Conservation (phyloP, 2,888 invertebrate genomes). For the Drosophila nigricruria region DNA sequence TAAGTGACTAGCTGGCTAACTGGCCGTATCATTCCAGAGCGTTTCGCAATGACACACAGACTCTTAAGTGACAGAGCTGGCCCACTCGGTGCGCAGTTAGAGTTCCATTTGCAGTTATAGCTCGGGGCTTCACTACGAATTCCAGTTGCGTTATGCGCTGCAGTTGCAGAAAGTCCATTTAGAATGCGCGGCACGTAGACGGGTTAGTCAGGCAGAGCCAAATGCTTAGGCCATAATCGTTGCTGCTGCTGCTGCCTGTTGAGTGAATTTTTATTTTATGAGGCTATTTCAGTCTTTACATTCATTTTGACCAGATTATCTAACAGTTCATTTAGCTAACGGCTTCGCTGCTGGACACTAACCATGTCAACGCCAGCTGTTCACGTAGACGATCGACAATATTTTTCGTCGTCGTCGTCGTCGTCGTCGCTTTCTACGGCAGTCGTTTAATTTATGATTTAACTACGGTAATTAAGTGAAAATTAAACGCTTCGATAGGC, state of each 20-base stretch:
- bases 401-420: slow-evolving; percentile 32
- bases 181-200: slow-evolving; percentile 68
- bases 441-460: slow-evolving; percentile 73
- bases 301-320: slow-evolving; percentile 63
- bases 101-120: slow-evolving; percentile 37
- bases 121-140: slow-evolving; percentile 9
- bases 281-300: background rate
- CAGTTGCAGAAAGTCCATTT: slow-evolving; percentile 34
- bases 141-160: slow-evolving; percentile 28
- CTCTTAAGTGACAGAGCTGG: slow-evolving; percentile 1
- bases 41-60: slow-evolving; percentile 19
- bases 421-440: slow-evolving; percentile 61
- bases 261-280: slow-evolving; percentile 22
- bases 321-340: slow-evolving; percentile 75
- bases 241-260: slow-evolving; percentile 11
- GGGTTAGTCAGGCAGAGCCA: slow-evolving; percentile 24
- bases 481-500: slow-evolving; percentile 73
- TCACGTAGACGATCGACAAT: slow-evolving; percentile 14
- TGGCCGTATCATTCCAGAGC: slow-evolving; percentile 10
- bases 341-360: slow-evolving; percentile 63
- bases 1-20: slow-evolving; percentile 13
- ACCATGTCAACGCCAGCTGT: slow-evolving; percentile 27
- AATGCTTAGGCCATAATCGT: slow-evolving; percentile 62
- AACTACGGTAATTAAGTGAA: slow-evolving; percentile 74
- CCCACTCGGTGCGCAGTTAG: slow-evolving; percentile 20